Percentiles rank a stretch among this genome's conserved stretches.
Evolutionary conservation across 2,797 vertebrate genomes (phyloP).

Genomic region (Hydrocynus forskahlii): DNA sequence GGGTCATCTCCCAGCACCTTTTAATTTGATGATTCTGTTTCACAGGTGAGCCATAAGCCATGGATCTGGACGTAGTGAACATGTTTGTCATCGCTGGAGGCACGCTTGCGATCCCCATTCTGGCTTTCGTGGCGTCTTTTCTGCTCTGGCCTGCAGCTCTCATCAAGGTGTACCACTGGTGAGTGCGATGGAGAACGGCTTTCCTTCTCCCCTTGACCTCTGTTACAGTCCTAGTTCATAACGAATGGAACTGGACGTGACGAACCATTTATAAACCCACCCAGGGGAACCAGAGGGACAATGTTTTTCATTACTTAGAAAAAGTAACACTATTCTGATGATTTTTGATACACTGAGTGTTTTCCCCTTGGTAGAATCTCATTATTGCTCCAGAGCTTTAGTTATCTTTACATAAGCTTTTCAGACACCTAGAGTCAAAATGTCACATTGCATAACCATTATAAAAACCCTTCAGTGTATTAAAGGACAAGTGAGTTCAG

Average conservation of each 20-base stretch:
- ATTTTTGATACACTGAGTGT: background rate
- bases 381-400: background rate
- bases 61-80: conserved; percentile 84
- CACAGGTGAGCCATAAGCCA: conserved; percentile 56
- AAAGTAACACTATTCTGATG: background rate
- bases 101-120: conserved; percentile 84
- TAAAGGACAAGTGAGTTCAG: conserved; percentile 2
- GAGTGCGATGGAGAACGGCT: conserved; percentile 20
- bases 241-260: background rate
- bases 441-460: conserved; percentile 6
- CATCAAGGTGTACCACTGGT: conserved; percentile 88
- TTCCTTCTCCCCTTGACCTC: background rate
- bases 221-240: background rate
- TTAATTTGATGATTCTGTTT: conserved; percentile 2
- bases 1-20: background rate
- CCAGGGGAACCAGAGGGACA: background rate
- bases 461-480: conserved; percentile 11
- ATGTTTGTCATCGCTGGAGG: conserved; percentile 84
- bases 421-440: background rate
- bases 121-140: conserved; percentile 85
- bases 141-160: conserved; percentile 84
- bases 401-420: background rate
- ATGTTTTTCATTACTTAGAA: background rate
- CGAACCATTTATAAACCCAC: background rate
- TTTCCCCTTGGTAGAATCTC: background rate